Conservation (phyloP, 2,888 invertebrate genomes). For the Agrilus mali region DNA sequence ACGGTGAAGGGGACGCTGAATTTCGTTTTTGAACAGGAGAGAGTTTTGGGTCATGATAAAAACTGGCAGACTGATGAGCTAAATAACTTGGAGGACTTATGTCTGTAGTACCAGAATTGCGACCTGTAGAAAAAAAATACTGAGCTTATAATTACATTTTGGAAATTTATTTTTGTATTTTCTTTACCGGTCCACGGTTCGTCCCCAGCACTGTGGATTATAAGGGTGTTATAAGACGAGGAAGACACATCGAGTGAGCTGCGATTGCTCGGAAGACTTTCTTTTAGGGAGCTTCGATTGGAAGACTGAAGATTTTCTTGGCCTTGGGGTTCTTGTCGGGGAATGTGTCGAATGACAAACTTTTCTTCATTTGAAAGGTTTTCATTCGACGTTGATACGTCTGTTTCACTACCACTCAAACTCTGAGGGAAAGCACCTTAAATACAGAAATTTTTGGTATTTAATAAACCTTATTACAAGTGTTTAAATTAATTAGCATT, state of each 20-base stretch:
- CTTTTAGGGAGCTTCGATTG: conserved; percentile 48
- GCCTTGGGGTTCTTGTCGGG: conserved; percentile 83
- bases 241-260: conserved; percentile 63
- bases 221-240: conserved; percentile 71
- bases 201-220: conserved; percentile 65
- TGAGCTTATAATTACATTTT: neutral
- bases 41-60: conserved; percentile 24
- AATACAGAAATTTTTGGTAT: neutral
- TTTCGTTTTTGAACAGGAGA: conserved; percentile 26
- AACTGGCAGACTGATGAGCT: conserved; percentile 21
- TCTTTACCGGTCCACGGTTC: conserved; percentile 53
- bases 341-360: conserved; percentile 68
- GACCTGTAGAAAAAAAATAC: conserved; percentile 18
- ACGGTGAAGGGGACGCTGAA: conserved; percentile 29
- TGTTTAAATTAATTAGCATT: neutral
- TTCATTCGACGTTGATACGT: conserved; percentile 82
- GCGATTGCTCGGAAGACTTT: conserved; percentile 46
- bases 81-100: conserved; percentile 20
- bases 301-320: conserved; percentile 63
- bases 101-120: conserved; percentile 30
- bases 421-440: conserved; percentile 52
- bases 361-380: conserved; percentile 77
- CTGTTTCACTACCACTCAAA: conserved; percentile 78
- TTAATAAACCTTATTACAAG: neutral
- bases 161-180: conserved; percentile 8